Evolutionary conservation across 2,113 vertebrate species (phyloP).

Genomic region (Grammomys surdaster): DNA sequence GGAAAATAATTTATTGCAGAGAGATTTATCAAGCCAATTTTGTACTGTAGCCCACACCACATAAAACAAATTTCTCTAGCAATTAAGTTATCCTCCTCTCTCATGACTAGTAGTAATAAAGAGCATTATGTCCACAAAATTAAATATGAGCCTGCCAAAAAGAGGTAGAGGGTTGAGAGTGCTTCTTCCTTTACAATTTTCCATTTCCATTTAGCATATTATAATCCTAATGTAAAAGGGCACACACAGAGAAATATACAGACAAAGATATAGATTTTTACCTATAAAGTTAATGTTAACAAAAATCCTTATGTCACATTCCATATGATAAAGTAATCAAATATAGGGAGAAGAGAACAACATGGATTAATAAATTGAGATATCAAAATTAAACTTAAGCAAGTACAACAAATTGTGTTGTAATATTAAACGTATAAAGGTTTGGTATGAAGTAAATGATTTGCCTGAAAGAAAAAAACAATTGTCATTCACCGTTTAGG

Average conservation of each 20-base stretch:
- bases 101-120: neutral
- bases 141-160: neutral
- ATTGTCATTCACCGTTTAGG: neutral
- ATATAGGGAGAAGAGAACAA: neutral
- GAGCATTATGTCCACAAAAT: neutral
- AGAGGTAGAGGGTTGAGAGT: accelerated
- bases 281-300: neutral
- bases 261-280: neutral
- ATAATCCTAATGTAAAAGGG: neutral
- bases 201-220: neutral
- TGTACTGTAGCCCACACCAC: neutral
- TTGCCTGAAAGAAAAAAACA: neutral
- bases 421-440: neutral
- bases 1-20: neutral
- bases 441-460: neutral
- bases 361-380: neutral
- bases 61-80: neutral
- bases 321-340: neutral
- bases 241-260: neutral
- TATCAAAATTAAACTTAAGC: neutral
- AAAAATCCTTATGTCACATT: neutral
- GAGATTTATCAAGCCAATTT: neutral
- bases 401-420: neutral
- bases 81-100: neutral
- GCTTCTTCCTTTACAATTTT: neutral